A percentile compares a stretch with the other conserved stretches of the same genome.
phyloP scores from a whole-genome alignment of 2,113 vertebrate genomes.

The Ciconia maguari region DNA sequence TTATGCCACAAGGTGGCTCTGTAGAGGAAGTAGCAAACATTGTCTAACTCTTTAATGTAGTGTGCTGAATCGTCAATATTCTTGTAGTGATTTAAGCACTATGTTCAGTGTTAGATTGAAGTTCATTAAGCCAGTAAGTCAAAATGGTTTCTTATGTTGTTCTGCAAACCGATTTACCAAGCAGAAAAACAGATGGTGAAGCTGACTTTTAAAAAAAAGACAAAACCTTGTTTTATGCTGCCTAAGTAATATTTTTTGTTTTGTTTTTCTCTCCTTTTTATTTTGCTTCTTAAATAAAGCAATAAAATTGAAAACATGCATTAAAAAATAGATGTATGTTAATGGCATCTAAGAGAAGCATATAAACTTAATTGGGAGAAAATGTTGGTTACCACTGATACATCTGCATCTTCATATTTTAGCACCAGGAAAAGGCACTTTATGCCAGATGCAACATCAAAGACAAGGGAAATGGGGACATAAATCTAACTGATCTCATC shows the following conservation, averaged over 20 bases:
- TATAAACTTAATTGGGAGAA: constrained; percentile 63
- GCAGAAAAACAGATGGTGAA: constrained; percentile 56
- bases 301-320: constrained; percentile 38
- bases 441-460: constrained; percentile 61
- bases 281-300: constrained; percentile 61
- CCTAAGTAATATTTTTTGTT: background rate
- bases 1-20: constrained; percentile 51
- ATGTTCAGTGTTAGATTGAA: constrained; percentile 37
- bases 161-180: constrained; percentile 23
- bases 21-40: background rate
- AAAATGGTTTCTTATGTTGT: constrained; percentile 40
- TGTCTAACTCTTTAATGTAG: background rate
- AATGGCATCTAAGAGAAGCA: constrained; percentile 30
- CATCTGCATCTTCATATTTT: constrained; percentile 66
- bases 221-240: constrained; percentile 31
- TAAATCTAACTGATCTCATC: constrained; percentile 68
- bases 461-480: constrained; percentile 56
- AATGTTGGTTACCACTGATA: constrained; percentile 47
- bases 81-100: constrained; percentile 46
- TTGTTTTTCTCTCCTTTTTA: constrained; percentile 25
- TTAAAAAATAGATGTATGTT: constrained; percentile 63
- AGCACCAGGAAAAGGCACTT: constrained; percentile 56
- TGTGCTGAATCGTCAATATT: constrained; percentile 1
- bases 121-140: constrained; percentile 49
- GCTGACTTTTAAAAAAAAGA: background rate